Percentiles rank a stretch among this genome's conserved stretches.
These are phyloP conservation scores for Sturmia bella DNA, from an alignment of 2,888 invertebrate species.

Conservation along the genomic window DNA sequence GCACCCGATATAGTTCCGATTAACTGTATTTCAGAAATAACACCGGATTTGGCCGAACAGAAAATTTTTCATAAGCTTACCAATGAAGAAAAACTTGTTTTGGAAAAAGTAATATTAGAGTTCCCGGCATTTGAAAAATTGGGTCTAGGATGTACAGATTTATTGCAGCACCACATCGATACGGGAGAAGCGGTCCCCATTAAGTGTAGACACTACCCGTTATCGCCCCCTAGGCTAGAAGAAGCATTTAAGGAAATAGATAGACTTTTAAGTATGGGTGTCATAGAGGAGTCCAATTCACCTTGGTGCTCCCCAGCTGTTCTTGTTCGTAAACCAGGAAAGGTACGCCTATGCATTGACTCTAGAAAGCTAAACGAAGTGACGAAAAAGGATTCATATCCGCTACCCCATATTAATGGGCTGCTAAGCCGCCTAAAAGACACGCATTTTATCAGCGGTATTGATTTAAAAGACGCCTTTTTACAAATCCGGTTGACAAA, in stretches of 20 bases:
- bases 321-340: slow-evolving; percentile 8
- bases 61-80: slow-evolving; percentile 25
- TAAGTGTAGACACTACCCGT: slow-evolving; percentile 22
- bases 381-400: slow-evolving; percentile 9
- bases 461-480: background rate
- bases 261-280: slow-evolving; percentile 42
- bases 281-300: slow-evolving; percentile 54
- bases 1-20: background rate
- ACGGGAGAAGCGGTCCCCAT: too few relatives aligned
- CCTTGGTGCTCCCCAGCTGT: slow-evolving; percentile 44
- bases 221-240: slow-evolving; percentile 55
- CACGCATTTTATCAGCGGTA: slow-evolving; percentile 3
- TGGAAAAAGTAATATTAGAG: background rate
- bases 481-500: background rate
- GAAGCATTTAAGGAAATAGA: slow-evolving; percentile 52
- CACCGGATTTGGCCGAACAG: background rate
- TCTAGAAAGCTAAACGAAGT: background rate
- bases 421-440: too few relatives aligned
- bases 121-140: slow-evolving; percentile 6
- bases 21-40: background rate
- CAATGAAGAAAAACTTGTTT: background rate
- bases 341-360: slow-evolving; percentile 2
- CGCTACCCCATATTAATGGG: too few relatives aligned
- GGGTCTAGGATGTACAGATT: slow-evolving; percentile 9
- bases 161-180: too few relatives aligned